phyloP scores from a whole-genome alignment of 2,888 invertebrate genomes.

The Spilarctia lutea region DNA sequence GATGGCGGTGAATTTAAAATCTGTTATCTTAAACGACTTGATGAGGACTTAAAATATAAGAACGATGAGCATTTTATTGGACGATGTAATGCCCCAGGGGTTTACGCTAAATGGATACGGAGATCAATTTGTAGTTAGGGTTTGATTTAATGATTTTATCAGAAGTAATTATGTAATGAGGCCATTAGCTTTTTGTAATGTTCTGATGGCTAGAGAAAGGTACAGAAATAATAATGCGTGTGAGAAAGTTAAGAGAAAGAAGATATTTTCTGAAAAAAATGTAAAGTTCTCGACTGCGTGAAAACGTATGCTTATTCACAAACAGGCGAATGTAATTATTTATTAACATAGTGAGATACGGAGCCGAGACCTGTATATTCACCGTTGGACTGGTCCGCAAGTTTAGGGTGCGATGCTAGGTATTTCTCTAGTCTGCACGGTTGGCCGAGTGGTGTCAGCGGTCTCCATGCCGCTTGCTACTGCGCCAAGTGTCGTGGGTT shows the following conservation, averaged over 20 bases:
- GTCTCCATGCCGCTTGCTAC: too few relatives aligned
- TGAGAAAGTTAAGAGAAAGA: not conserved
- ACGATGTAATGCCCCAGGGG: not conserved
- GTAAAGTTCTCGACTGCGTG: too few relatives aligned
- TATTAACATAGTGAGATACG: too few relatives aligned
- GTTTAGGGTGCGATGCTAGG: too few relatives aligned
- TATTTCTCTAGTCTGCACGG: too few relatives aligned
- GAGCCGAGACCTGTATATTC: too few relatives aligned
- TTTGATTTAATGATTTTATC: not conserved
- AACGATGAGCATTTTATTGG: conserved; percentile 11
- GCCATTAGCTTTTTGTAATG: not conserved
- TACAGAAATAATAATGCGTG: not conserved
- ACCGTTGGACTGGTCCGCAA: too few relatives aligned
- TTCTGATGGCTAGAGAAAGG: not conserved
- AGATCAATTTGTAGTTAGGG: conserved; percentile 3
- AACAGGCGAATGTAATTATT: too few relatives aligned
- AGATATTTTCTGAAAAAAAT: too few relatives aligned
- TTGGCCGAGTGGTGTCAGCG: too few relatives aligned
- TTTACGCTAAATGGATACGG: not conserved
- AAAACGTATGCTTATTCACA: too few relatives aligned
- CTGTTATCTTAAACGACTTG: conserved; percentile 10
- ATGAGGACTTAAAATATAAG: conserved; percentile 3
- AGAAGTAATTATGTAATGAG: not conserved
- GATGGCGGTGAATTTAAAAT: conserved; percentile 18
- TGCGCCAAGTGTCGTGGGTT: too few relatives aligned